phyloP scores from a whole-genome alignment of 2,113 vertebrate species.

The Trogon surrucura region DNA sequence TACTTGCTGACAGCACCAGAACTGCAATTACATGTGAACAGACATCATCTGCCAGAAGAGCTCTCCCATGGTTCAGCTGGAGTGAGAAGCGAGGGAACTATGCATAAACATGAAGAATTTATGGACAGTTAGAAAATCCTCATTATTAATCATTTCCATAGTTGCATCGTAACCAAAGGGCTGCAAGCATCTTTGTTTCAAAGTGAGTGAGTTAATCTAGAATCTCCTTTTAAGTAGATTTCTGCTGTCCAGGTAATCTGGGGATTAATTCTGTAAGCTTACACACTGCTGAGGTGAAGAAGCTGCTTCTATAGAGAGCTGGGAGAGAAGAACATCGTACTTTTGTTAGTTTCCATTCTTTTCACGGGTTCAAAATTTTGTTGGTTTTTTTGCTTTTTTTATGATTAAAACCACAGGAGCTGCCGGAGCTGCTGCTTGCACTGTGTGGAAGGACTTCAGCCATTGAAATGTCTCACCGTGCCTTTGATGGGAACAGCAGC shows the following conservation, averaged over 20 bases:
- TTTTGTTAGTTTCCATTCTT: not conserved
- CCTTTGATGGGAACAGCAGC: not conserved
- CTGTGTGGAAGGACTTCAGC: not conserved
- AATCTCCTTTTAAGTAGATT: slow-evolving; percentile 27
- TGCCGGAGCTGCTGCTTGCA: not conserved
- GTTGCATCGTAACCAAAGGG: not conserved
- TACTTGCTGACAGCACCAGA: not conserved
- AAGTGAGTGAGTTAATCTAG: not conserved
- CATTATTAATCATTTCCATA: not conserved
- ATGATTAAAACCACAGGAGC: not conserved
- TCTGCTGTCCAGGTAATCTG: not conserved
- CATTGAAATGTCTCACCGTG: not conserved
- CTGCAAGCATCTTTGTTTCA: not conserved
- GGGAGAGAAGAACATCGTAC: not conserved
- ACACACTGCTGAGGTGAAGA: not conserved
- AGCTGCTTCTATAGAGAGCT: not conserved
- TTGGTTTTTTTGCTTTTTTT: not conserved
- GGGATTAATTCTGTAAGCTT: not conserved
- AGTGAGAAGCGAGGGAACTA: not conserved
- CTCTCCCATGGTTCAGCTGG: not conserved
- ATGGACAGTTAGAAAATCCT: not conserved
- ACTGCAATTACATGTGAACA: not conserved
- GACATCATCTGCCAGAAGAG: not conserved
- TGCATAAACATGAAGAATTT: not conserved
- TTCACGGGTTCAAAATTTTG: not conserved